These are phyloP conservation scores for Glareola pratincola DNA, from an alignment of 2,113 vertebrate genomes.

Conservation along the genomic window DNA sequence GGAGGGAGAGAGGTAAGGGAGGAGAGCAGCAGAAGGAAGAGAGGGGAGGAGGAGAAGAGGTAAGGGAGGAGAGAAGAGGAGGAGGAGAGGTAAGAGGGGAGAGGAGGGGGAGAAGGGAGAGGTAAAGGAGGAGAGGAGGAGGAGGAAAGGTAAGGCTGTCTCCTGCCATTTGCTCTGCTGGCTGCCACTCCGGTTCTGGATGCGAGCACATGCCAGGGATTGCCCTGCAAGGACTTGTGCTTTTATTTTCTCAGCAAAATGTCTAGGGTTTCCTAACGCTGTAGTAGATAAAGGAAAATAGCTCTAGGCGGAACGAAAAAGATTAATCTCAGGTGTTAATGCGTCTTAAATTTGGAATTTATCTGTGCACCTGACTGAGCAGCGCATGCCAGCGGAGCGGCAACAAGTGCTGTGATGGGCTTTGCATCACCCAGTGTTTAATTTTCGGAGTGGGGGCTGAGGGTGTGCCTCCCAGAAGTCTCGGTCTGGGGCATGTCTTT, in stretches of 20 bases:
- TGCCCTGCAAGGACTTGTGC: neutral
- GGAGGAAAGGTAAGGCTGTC: slow-evolving; percentile 12
- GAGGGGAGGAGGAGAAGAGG: no score
- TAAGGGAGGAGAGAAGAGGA: no score
- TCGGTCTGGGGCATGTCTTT: neutral
- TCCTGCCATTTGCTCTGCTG: neutral
- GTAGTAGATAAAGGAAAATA: neutral
- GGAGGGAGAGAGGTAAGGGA: no score
- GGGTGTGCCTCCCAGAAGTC: neutral
- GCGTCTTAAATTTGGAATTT: neutral
- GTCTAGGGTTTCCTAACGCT: neutral
- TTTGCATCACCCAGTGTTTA: neutral
- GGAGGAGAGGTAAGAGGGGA: no score
- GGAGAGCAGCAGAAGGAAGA: no score
- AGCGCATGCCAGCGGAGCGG: rapidly evolving
- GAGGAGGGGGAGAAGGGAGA: neutral
- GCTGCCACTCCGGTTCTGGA: neutral
- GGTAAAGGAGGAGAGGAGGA: neutral
- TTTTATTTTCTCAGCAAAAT: neutral
- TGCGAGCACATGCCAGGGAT: rapidly evolving
- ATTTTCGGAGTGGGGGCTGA: neutral
- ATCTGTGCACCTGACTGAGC: neutral
- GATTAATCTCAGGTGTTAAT: neutral
- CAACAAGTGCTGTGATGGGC: neutral
- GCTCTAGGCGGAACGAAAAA: neutral